Evolutionary conservation across 2,888 invertebrate genomes (phyloP).

Genomic region (Ophion costatus): DNA sequence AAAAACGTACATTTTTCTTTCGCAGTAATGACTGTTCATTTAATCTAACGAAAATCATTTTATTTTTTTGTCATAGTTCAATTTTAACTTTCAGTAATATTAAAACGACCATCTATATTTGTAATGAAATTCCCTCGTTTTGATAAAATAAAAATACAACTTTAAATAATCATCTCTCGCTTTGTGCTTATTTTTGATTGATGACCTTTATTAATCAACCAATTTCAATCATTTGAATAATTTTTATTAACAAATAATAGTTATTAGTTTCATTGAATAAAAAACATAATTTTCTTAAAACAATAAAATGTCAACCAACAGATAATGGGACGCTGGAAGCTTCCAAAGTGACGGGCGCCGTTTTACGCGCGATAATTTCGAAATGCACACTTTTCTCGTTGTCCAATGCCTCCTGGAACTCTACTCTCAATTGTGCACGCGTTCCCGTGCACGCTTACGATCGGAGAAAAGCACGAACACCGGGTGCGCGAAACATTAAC

Average conservation of each 20-base stretch:
- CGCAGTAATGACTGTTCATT: too few species aligned
- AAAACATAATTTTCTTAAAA: too few species aligned
- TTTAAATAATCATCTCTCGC: too few species aligned
- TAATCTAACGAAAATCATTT: too few species aligned
- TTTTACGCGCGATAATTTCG: background rate
- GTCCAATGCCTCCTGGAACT: background rate
- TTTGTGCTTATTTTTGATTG: too few species aligned
- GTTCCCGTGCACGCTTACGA: background rate
- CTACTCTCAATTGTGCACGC: background rate
- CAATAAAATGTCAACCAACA: background rate
- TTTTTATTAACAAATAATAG: background rate
- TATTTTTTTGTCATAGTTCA: too few species aligned
- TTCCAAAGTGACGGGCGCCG: background rate
- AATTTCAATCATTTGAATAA: background rate
- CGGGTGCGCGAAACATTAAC: slow-evolving; percentile 3
- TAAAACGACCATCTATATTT: too few species aligned
- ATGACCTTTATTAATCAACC: background rate
- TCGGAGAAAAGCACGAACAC: background rate
- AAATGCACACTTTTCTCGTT: background rate
- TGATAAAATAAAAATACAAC: too few species aligned
- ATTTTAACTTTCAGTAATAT: too few species aligned
- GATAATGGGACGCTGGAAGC: background rate
- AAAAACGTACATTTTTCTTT: too few species aligned
- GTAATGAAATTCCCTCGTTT: too few species aligned
- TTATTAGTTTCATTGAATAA: too few species aligned